These are phyloP conservation scores for Eufriesea mexicana DNA, from an alignment of 1,140 invertebrate species.

Conservation along the genomic window DNA sequence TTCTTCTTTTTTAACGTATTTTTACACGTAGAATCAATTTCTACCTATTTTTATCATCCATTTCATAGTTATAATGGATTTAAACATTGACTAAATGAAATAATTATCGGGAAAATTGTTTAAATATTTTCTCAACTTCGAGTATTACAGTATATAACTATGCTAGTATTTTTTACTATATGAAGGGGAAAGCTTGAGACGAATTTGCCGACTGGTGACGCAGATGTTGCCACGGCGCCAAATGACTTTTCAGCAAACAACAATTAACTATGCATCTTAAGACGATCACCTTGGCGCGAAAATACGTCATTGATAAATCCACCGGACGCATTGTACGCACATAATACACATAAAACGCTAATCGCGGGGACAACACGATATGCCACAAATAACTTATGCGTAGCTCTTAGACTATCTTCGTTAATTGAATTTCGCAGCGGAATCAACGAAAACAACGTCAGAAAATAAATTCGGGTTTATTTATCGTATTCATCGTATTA, in stretches of 20 bases:
- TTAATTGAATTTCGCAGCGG: background rate
- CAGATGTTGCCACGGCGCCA: background rate
- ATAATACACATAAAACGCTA: background rate
- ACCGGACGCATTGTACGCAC: background rate
- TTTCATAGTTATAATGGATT: too few relatives aligned
- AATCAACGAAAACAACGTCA: background rate
- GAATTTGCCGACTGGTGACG: background rate
- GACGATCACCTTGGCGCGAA: slow-evolving; percentile 27
- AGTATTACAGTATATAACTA: too few relatives aligned
- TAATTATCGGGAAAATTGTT: too few relatives aligned
- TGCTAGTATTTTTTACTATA: too few relatives aligned
- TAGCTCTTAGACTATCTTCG: background rate
- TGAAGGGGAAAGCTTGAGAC: background rate
- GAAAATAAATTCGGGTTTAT: background rate
- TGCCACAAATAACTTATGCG: slow-evolving; percentile 33
- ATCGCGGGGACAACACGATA: slow-evolving; percentile 21
- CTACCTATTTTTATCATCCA: too few relatives aligned
- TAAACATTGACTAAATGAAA: too few relatives aligned
- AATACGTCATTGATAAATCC: slow-evolving; percentile 54
- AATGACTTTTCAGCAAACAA: background rate
- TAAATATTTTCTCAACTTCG: too few relatives aligned
- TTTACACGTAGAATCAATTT: too few relatives aligned
- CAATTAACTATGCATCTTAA: slow-evolving; percentile 45
- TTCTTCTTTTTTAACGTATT: too few relatives aligned
- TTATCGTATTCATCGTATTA: background rate